A percentile compares a stretch with the other conserved stretches of the same genome.
Conservation (phyloP, 2,113 vertebrate genomes). For the Eptesicus fuscus region DNA sequence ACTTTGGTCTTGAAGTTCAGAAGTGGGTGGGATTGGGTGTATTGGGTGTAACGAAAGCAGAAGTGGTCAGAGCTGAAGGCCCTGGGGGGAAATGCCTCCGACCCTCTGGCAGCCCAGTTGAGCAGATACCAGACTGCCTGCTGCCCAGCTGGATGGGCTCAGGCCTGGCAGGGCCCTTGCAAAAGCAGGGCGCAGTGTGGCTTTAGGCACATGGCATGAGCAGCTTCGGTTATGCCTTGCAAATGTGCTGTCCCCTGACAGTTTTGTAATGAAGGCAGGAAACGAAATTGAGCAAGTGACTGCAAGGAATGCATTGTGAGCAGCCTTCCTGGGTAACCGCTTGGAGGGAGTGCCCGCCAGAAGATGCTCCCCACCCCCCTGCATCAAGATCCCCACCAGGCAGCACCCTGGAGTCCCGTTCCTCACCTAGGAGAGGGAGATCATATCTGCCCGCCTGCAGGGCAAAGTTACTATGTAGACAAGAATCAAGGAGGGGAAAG, state of each 20-base stretch:
- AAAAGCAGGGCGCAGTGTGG: not conserved
- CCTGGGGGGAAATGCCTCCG: not conserved
- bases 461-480: not conserved
- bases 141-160: rapidly evolving
- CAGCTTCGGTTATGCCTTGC: not conserved
- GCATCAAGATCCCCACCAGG: not conserved
- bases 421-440: not conserved
- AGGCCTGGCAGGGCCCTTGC: not conserved
- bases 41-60: slow-evolving; percentile 11
- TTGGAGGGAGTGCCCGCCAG: not conserved
- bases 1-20: not conserved
- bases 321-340: not conserved
- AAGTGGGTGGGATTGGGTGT: not conserved
- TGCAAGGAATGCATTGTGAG: not conserved
- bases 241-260: rapidly evolving
- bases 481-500: not conserved
- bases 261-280: slow-evolving; percentile 46
- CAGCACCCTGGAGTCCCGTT: not conserved
- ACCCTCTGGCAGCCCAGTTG: not conserved
- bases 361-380: not conserved
- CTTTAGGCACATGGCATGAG: not conserved
- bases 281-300: slow-evolving; percentile 25
- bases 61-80: slow-evolving; percentile 42
- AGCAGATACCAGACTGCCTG: not conserved
- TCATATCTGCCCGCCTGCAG: rapidly evolving